These are phyloP conservation scores for Cartodere bifasciata DNA, from an alignment of 2,888 invertebrate genomes.

Conservation along the genomic window DNA sequence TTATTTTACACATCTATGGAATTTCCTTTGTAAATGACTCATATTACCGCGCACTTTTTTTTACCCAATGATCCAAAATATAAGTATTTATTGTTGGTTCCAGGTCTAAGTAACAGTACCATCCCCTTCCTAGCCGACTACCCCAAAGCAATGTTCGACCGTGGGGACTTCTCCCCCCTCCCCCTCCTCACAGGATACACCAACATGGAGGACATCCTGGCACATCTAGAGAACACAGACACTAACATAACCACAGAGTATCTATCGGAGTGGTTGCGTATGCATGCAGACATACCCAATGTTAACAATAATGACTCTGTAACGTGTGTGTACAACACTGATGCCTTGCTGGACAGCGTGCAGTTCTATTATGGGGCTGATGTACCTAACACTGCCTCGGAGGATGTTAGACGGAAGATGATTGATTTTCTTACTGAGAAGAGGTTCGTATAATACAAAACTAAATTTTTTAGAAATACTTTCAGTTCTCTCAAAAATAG, in stretches of 20 bases:
- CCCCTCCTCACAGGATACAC: conserved; percentile 61
- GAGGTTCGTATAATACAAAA: too few species aligned
- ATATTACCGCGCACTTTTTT: too few species aligned
- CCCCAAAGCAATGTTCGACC: conserved; percentile 49
- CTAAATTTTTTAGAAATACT: too few species aligned
- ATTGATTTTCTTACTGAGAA: conserved; percentile 65
- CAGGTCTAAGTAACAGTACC: conserved; percentile 50
- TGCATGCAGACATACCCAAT: conserved; percentile 41
- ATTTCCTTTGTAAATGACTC: too few species aligned
- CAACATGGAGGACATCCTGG: conserved; percentile 67
- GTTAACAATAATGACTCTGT: conserved; percentile 39
- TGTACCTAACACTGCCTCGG: conserved; percentile 48
- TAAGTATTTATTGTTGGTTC: too few species aligned
- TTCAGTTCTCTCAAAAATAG: too few species aligned
- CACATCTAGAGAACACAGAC: conserved; percentile 42
- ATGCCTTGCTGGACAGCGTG: conserved; percentile 58
- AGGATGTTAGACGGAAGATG: conserved; percentile 48
- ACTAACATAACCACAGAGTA: conserved; percentile 54
- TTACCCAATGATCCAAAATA: too few species aligned
- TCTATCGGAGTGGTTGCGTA: conserved; percentile 31
- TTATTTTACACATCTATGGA: too few species aligned
- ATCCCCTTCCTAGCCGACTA: conserved; percentile 53
- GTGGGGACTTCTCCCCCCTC: conserved; percentile 50
- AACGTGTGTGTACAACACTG: conserved; percentile 44
- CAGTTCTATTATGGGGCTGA: conserved; percentile 57